A percentile compares a stretch with the other conserved stretches of the same genome.
Conservation (phyloP, 1,140 invertebrate species). For the Anastatus disparis region DNA sequence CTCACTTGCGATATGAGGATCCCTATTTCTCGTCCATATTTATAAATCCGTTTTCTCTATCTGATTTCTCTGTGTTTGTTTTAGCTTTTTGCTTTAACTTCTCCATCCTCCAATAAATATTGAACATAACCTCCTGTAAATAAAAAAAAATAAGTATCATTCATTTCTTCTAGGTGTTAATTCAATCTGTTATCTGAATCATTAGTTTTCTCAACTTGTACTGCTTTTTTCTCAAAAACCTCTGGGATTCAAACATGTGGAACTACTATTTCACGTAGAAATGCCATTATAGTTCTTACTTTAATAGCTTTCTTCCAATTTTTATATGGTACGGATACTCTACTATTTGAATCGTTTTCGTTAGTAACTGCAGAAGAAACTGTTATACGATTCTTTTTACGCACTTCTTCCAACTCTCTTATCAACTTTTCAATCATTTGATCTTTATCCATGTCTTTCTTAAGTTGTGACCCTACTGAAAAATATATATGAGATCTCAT, state of each 20-base stretch:
- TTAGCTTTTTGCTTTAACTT: not conserved
- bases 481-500: too few relatives aligned
- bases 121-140: conserved; percentile 6
- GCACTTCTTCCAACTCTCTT: too few relatives aligned
- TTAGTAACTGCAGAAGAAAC: too few relatives aligned
- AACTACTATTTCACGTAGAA: not conserved
- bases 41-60: not conserved
- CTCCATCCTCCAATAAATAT: not conserved
- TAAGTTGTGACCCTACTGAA: too few relatives aligned
- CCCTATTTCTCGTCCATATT: not conserved
- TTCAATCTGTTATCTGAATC: not conserved
- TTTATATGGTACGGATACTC: not conserved
- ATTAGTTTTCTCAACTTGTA: not conserved
- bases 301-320: not conserved
- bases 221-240: not conserved
- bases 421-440: too few relatives aligned
- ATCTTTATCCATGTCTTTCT: too few relatives aligned
- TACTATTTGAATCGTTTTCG: too few relatives aligned
- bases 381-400: too few relatives aligned
- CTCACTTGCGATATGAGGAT: not conserved
- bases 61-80: not conserved
- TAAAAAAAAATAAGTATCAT: not conserved
- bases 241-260: not conserved
- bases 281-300: not conserved
- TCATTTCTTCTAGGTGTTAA: not conserved